Evolutionary conservation across 2,113 vertebrate species (phyloP), one percentile per base, ranked within the genome.

Genomic region (Tricholaema leucomelas): DNA sequence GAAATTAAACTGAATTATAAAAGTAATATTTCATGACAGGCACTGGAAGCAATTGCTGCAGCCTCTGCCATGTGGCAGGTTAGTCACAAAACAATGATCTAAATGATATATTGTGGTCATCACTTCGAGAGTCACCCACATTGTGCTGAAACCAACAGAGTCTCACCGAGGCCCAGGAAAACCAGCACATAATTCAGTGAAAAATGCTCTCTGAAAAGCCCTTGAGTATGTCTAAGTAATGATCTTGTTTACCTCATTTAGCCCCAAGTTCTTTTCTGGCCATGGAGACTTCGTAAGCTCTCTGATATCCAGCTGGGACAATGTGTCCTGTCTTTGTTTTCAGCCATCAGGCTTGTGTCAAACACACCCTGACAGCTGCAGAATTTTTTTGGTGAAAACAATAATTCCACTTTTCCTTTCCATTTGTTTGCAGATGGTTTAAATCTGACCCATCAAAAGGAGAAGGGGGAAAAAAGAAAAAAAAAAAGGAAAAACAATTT

Each of bases 351-450:
- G 90, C 90, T 69, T 71, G 75, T 95, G 90, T 98, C 97, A 97
- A 95, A 97, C 95, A 97, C 93, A 97, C 95, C 96, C 97, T 80
- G 92, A 98, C 98, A 98, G 98, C 98, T 98, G 97, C 97, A 97
- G 91, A 94, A 40, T 40, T 40, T 80, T 97, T 98, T 97, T 79
- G 80, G 95, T 97, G 96, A 97, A 97, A 95, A 96, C 91, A 97
- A 90, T 97, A 88, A 97, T 97, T 97, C 95, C 67, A 95, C 88
- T 97, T 97, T 97, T 93, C 88, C 83, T 94, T 97, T 96, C 97
- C 97, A 96, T 98, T 95, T 98, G 96, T 88, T 83, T 97, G 94
- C 97, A 98, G 97, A 98, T 97, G 97, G 97, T 97, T 97, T 97
- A 97, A 98, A 97, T 97, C 95, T 97, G 94, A 97, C 95, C 95